These are phyloP conservation scores for Chamaetylas fuelleborni DNA, from an alignment of 2,113 vertebrate genomes.

Conservation along the genomic window DNA sequence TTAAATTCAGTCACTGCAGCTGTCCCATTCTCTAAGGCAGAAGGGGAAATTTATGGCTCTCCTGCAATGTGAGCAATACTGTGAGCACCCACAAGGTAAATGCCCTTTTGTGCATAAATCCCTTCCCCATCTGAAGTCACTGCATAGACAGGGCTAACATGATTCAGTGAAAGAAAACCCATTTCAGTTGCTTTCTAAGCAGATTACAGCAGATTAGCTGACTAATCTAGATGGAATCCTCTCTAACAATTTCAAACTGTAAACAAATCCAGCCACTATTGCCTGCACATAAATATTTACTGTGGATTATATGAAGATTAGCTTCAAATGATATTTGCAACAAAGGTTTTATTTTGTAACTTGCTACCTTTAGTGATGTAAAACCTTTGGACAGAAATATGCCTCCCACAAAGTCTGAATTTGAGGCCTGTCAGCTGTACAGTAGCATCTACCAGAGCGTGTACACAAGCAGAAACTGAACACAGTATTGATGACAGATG, in stretches of 20 bases:
- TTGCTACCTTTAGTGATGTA: conserved; percentile 1
- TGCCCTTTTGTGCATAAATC: background rate
- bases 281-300: conserved; percentile 47
- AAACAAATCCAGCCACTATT: conserved; percentile 57
- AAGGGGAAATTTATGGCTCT: background rate
- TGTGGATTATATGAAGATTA: conserved; percentile 56
- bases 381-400: background rate
- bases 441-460: background rate
- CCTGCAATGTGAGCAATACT: background rate
- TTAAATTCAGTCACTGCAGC: background rate
- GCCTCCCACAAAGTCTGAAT: background rate
- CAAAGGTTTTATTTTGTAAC: conserved; percentile 23
- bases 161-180: conserved; percentile 23
- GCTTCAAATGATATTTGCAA: conserved; percentile 23
- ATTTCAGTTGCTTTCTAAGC: conserved; percentile 28
- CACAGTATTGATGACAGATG: background rate
- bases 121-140: background rate
- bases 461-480: background rate
- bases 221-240: conserved; percentile 60
- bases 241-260: conserved; percentile 35
- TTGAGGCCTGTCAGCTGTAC: background rate
- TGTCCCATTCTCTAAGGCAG: background rate
- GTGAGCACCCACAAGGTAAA: background rate
- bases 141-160: background rate
- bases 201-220: conserved; percentile 63